Conservation (phyloP, 2,113 vertebrate genomes). For the human region DNA sequence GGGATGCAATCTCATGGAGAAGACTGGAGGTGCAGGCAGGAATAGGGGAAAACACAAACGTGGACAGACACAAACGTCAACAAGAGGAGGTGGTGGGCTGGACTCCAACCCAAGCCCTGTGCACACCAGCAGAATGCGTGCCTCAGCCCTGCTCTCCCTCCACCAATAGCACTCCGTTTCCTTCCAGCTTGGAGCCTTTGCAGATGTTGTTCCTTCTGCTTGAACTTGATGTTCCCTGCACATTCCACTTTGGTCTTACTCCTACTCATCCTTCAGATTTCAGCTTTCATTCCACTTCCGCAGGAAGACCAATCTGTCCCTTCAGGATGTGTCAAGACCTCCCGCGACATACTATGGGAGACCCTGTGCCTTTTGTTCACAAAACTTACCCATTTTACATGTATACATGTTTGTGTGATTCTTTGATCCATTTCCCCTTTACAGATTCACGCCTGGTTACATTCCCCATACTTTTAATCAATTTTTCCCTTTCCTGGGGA, state of each 20-base stretch:
- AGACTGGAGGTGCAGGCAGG: neutral
- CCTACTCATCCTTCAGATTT: neutral
- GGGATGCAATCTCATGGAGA: neutral
- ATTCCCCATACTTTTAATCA: neutral
- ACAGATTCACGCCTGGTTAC: neutral
- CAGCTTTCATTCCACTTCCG: neutral
- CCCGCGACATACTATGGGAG: neutral
- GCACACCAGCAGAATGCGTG: accelerated
- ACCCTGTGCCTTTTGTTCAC: neutral
- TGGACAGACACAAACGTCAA: neutral
- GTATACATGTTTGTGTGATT: neutral
- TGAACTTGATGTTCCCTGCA: neutral
- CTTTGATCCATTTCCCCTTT: neutral
- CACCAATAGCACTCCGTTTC: neutral
- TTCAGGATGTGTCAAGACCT: neutral
- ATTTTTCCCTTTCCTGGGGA: neutral
- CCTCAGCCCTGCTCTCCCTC: neutral
- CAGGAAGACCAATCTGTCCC: neutral
- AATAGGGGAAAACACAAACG: neutral
- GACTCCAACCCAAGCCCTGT: neutral
- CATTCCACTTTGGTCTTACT: neutral
- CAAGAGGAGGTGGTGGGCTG: neutral
- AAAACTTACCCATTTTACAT: neutral
- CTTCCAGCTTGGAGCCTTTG: neutral
- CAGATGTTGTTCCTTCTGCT: neutral